Conservation (phyloP, 2,888 invertebrate species). For the Cephus rjabovi region DNA sequence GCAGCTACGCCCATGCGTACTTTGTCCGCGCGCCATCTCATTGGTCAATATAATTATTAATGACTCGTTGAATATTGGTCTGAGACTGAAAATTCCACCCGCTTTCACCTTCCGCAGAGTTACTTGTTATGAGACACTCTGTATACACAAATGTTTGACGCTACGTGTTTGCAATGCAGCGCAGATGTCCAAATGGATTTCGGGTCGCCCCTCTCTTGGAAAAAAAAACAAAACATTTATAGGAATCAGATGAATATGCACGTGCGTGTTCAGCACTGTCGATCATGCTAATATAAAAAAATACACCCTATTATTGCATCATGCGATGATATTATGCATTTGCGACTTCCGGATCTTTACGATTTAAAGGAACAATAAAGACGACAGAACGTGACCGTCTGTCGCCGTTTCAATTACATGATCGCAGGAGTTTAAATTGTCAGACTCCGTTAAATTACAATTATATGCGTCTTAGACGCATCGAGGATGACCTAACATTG, state of each 20-base stretch:
- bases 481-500: too few relatives aligned
- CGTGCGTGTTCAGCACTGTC: not conserved
- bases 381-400: not conserved
- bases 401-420: not conserved
- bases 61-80: too few relatives aligned
- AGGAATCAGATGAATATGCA: not conserved
- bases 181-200: not conserved
- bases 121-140: too few relatives aligned
- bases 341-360: not conserved
- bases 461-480: too few relatives aligned
- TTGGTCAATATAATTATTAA: too few relatives aligned
- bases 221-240: not conserved
- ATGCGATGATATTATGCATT: not conserved
- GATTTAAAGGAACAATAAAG: not conserved
- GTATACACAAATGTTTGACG: not conserved
- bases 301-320: not conserved
- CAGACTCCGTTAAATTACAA: not conserved
- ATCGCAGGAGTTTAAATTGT: not conserved
- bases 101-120: too few relatives aligned
- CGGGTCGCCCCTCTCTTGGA: not conserved
- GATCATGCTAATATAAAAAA: not conserved
- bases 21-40: too few relatives aligned
- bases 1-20: too few relatives aligned
- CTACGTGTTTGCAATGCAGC: not conserved
- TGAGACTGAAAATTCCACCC: too few relatives aligned